Percentiles rank a stretch among this genome's conserved stretches.
Evolutionary conservation across 2,888 invertebrate genomes (phyloP).

Genomic region (Melolontha melolontha): DNA sequence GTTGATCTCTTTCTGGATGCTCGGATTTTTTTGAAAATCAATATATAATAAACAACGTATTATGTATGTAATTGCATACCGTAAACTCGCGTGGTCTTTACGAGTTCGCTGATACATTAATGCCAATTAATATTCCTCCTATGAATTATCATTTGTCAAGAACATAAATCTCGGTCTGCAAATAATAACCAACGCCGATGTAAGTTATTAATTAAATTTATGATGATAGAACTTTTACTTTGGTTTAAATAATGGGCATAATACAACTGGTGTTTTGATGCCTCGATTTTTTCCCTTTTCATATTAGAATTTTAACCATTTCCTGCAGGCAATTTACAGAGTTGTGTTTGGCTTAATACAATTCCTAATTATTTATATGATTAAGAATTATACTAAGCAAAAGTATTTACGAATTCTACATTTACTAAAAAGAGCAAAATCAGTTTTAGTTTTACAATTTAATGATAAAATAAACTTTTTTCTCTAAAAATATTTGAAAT

Average conservation of each 20-base stretch:
- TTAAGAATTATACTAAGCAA: too few relatives aligned
- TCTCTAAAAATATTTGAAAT: too few relatives aligned
- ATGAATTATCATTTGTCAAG: slow-evolving; percentile 30
- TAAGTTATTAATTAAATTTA: slow-evolving; percentile 17
- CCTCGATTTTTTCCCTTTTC: background rate
- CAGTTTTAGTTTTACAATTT: too few relatives aligned
- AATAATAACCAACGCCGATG: slow-evolving; percentile 9
- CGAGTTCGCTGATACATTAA: slow-evolving; percentile 32
- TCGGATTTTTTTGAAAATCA: too few relatives aligned
- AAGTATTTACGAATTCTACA: too few relatives aligned
- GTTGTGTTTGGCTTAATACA: too few relatives aligned
- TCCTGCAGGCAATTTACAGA: slow-evolving; percentile 9
- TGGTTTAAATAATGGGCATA: slow-evolving; percentile 16
- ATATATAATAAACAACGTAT: slow-evolving; percentile 3
- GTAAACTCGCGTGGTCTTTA: slow-evolving; percentile 16
- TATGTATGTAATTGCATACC: slow-evolving; percentile 3
- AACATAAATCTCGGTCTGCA: slow-evolving; percentile 21
- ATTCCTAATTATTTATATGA: too few relatives aligned
- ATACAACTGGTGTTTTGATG: background rate
- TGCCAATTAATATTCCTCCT: slow-evolving; percentile 18
- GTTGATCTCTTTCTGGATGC: too few relatives aligned
- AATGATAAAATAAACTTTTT: too few relatives aligned
- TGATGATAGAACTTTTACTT: slow-evolving; percentile 13
- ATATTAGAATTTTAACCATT: background rate
- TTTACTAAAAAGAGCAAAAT: too few relatives aligned